phyloP scores from a whole-genome alignment of 1,140 invertebrate species.

The Cyphomyrmex costatus region DNA sequence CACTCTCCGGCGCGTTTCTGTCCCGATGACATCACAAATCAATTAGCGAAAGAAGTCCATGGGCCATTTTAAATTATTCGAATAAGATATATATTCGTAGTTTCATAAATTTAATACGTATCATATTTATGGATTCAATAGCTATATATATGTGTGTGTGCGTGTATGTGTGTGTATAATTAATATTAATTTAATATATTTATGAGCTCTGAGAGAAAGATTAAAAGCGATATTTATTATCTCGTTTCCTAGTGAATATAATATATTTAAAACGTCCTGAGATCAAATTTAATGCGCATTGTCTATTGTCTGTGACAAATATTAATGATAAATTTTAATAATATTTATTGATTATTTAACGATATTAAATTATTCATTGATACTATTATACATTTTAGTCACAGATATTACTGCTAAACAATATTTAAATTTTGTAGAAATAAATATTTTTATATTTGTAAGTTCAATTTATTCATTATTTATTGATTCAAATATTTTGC shows the following conservation, averaged over 20 bases:
- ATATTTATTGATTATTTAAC: conserved; percentile 40
- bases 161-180: no score
- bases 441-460: conserved; percentile 22
- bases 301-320: conserved; percentile 11
- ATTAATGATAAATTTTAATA: conserved; percentile 47
- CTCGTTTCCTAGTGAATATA: background rate
- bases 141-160: background rate
- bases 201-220: conserved; percentile 34
- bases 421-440: background rate
- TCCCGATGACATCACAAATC: conserved; percentile 1
- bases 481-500: background rate
- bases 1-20: background rate
- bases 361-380: conserved; percentile 14
- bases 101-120: background rate
- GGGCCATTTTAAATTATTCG: background rate
- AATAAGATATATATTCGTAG: background rate
- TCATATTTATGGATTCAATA: background rate
- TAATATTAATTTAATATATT: conserved; percentile 7
- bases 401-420: conserved; percentile 11
- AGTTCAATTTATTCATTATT: background rate
- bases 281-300: conserved; percentile 33
- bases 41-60: background rate
- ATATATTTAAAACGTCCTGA: conserved; percentile 33
- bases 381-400: background rate
- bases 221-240: conserved; percentile 43